A percentile compares a stretch with the other conserved stretches of the same genome.
phyloP scores from a whole-genome alignment of 35 echinoderm and acorn worm genomes.

The Ophioderma brevispina region DNA sequence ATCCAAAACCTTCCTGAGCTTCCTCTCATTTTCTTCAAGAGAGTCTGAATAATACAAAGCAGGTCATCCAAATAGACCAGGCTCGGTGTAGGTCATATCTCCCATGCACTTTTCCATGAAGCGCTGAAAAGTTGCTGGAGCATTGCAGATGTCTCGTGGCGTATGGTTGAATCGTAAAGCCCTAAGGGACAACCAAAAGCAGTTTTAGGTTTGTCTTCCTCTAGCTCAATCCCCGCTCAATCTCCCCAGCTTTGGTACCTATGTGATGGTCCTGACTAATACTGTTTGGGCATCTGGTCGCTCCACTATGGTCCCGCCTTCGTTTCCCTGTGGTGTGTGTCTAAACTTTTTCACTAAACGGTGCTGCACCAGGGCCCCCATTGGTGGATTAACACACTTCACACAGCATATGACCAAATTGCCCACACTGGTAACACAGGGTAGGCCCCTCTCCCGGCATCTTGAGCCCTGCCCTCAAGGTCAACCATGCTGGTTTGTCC shows the following conservation, averaged over 20 bases:
- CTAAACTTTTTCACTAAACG: neutral
- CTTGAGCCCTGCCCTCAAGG: no score
- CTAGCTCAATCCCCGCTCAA: constrained; percentile 51
- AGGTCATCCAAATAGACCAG: constrained; percentile 71
- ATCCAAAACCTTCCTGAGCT: constrained; percentile 27
- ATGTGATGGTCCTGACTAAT: no score
- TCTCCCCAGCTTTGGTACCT: neutral
- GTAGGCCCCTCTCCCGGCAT: no score
- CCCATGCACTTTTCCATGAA: constrained; percentile 74
- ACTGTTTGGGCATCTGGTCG: neutral
- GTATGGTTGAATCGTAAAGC: constrained; percentile 57
- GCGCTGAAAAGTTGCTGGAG: constrained; percentile 71
- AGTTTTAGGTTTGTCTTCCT: constrained; percentile 63
- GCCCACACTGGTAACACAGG: constrained; percentile 50
- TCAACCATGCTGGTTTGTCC: neutral
- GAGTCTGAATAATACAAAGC: constrained; percentile 46
- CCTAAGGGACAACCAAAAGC: constrained; percentile 61
- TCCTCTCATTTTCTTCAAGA: constrained; percentile 51
- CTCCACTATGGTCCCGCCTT: neutral
- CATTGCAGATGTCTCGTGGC: constrained; percentile 65
- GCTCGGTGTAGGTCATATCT: constrained; percentile 11
- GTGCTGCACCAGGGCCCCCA: constrained; percentile 44
- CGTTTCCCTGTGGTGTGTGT: constrained; percentile 26
- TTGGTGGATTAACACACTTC: neutral
- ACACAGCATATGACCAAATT: constrained; percentile 4